Base-by-base conservation (phyloP, 2,888 invertebrate species). In the Hydriomena furcata region DNA sequence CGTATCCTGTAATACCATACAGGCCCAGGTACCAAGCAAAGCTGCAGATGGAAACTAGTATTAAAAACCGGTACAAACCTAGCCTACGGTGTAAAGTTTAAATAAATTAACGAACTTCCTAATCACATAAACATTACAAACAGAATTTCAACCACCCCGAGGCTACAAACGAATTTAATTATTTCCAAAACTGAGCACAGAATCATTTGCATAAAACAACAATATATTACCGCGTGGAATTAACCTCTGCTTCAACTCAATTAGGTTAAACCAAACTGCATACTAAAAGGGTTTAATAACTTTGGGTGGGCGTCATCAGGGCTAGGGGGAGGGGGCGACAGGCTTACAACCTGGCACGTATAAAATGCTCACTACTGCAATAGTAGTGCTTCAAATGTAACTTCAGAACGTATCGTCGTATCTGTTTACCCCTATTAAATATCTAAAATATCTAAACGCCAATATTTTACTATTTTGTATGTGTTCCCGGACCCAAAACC, bases 211-310 rank as follows among this genome's bases (percentile, higher is more conserved):
- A 90, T 90, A 85, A 89, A 86, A 84, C 68, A 77, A 81, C 81
- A 75, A 89, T 90, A 86, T 80, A 80, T 90, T 85, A 90, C 76
- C 66, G 71, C 71, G 78, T 77, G 79, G 80, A 85, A 84, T 89
- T 88, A 88, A 88, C 86, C 84, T 84, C 76, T 76, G 78, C 69
- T 76, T 81, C 80, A 71, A 77, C 86, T 85, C 84, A 86, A 88
- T 86, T 87, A 85, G 85, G 68, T 66, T 72, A 74, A 79, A 80
- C 76, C 79, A 72, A 77, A 71, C 71, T 72, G 83, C 72, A 84
- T 84, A 82, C 82, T 84, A 85, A 86, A 85, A 84, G 87, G 82
- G 81, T 85, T 86, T 85, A 88, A 88, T 86, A 79, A 81, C 79
- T 60, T 76, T 55, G 51, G 46, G 56, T 57, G 56, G 4, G 6